phyloP scores from a whole-genome alignment of 2,888 invertebrate species.

The Perithous albicinctus region DNA sequence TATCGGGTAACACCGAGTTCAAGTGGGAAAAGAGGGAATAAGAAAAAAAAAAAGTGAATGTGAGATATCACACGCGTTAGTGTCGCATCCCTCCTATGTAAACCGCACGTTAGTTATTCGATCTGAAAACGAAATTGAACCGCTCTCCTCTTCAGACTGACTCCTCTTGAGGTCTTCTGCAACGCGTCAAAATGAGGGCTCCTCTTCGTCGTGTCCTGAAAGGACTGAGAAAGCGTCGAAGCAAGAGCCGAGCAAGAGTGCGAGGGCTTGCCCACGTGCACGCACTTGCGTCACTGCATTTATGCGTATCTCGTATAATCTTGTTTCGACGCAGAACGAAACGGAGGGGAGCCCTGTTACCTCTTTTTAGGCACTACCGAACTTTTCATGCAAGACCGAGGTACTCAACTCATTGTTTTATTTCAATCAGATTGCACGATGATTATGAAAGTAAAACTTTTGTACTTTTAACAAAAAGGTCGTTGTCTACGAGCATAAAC shows the following conservation, averaged over 20 bases:
- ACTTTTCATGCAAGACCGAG: conserved; percentile 11
- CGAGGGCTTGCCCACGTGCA: conserved; percentile 59
- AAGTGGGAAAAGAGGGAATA: conserved; percentile 10
- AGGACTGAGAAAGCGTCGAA: conserved; percentile 29
- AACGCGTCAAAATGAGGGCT: conserved; percentile 1
- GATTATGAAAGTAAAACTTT: background rate
- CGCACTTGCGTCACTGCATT: conserved; percentile 33
- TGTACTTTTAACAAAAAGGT: no score
- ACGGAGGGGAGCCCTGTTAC: conserved; percentile 14
- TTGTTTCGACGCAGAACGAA: conserved; percentile 14
- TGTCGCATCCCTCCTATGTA: conserved; percentile 26
- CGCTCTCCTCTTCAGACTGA: conserved; percentile 49
- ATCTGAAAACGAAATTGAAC: conserved; percentile 64
- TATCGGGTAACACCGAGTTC: conserved; percentile 35
- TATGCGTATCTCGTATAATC: conserved; percentile 25
- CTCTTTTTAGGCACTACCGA: conserved; percentile 18
- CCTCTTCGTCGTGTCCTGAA: conserved; percentile 25
- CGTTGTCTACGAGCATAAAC: no score
- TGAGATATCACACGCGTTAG: conserved; percentile 51
- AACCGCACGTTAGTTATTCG: conserved; percentile 63
- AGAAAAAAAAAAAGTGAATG: conserved; percentile 1
- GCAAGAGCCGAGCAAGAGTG: conserved; percentile 42
- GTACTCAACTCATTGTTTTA: conserved; percentile 18
- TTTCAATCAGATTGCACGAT: background rate
- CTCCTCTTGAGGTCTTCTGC: conserved; percentile 21